Evolutionary conservation across 2,888 invertebrate genomes (phyloP).

Genomic region (Nomada lathburiana): DNA sequence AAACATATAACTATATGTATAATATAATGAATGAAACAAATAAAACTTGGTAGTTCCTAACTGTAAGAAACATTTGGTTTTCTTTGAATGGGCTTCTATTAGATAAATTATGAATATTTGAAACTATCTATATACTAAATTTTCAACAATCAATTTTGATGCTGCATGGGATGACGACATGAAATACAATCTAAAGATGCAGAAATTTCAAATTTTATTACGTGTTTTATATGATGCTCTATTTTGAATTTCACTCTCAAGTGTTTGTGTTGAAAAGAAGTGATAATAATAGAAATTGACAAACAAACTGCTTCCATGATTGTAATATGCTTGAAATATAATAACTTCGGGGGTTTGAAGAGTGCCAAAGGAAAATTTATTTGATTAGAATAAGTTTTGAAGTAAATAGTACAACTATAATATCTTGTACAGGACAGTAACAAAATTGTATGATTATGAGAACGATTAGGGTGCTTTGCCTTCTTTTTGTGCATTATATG

Average conservation of each 20-base stretch:
- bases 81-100: too few relatives aligned
- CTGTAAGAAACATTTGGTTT: too few relatives aligned
- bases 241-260: conserved; percentile 14
- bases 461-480: conserved; percentile 18
- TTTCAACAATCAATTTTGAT: conserved; percentile 22
- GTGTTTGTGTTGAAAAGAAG: conserved; percentile 19
- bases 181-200: conserved; percentile 23
- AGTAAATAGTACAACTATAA: conserved; percentile 41
- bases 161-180: conserved; percentile 8
- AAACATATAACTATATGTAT: background rate
- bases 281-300: conserved; percentile 30
- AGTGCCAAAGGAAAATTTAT: conserved; percentile 48
- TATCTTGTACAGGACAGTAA: conserved; percentile 39
- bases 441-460: conserved; percentile 43
- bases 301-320: conserved; percentile 11
- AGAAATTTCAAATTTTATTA: conserved; percentile 19
- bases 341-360: conserved; percentile 17
- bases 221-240: conserved; percentile 24
- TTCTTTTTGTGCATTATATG: conserved; percentile 6
- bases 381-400: conserved; percentile 54
- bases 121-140: background rate
- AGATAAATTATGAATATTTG: background rate
- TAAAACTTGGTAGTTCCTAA: too few relatives aligned
- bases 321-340: conserved; percentile 14
- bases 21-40: background rate